Evolutionary conservation across 2,113 vertebrate genomes (phyloP), one percentile per base, ranked within the genome.

Genomic region (Triplophysa siluroides): DNA sequence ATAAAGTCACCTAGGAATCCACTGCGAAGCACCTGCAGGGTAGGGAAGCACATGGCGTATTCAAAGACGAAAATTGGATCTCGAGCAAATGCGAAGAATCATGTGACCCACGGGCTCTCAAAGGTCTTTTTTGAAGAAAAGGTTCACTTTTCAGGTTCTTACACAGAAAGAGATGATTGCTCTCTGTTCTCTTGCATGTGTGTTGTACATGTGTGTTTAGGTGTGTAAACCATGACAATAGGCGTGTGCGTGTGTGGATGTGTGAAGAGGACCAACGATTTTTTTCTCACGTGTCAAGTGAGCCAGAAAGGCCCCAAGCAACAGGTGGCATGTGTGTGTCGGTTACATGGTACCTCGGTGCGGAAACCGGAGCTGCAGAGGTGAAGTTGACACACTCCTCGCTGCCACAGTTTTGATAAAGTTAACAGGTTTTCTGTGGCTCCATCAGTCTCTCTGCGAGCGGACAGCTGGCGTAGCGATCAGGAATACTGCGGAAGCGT

Each of bases 361-460:
- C 73, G 67, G 75, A 78, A 81, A 71, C 67, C 43, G 23, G 66
- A 62, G 38, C 74, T 71, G 5, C 0, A 78, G 76, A 54, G 64
- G 23, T 65, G 16, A 33, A 52, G 21, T 62, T 23, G 18, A 54
- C 29, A 4, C 23, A 47, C 65, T 29, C 66, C 47, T 56, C 23
- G 21, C 26, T 72, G 54, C 58, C 65, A 78, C 45, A n/a, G 41
- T 23, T 21, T 24, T 81, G 76, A 81, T 79, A 69, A 69, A 84
- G 71, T 82, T 82, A 82, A 80, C 71, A 63, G 70, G 19, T 26
- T 29, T 33, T 54, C 63, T 68, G 24, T 62, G 76, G 50, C 24
- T 26, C 38, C 41, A 47, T 85, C 43, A 58, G 67, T 80, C 65
- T 71, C 68, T 58, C 50, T 76, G 24, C 24, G 56, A 14, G 43